Evolutionary conservation across 2,797 vertebrate species (phyloP), one percentile per base, ranked within the genome.

Genomic region (Callimico goeldii): DNA sequence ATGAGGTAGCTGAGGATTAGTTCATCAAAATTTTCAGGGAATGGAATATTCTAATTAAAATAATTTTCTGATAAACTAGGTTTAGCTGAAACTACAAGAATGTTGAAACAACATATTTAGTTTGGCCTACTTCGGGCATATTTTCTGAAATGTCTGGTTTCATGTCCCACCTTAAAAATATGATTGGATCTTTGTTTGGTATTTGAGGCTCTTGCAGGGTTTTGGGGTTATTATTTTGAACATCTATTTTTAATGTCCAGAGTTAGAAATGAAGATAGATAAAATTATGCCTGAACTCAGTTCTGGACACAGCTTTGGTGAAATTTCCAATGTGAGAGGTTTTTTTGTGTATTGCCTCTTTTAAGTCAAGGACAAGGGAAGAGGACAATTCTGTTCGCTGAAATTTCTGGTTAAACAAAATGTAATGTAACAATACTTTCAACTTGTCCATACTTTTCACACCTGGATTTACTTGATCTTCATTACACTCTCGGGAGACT

Each of bases 21-120:
- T 91, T 90, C 77, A 95, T 95, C 48, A 88, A 95, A 96, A 87
- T 97, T 97, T 14, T 89, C 46, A 67, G 48, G 57, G 12, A 96
- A 70, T 87, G 33, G 70, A 90, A 55, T 96, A 11, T 70, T 96
- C 83, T 50, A 92, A 94, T 89, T 75, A 97, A 87, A 17, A 96
- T 55, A 96, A 72, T 93, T 61, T 93, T 80, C 87, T 97, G 86
- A 96, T 79, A 93, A 95, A 92, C 81, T 64, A 33, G 48, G 33
- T 93, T 94, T 64, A 96, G 55, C 58, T 95, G 39, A 81, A 90
- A 94, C 58, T 58, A 39, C 73, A 96, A 88, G 46, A 88, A 75
- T 88, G 43, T 77, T 89, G 61, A 94, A 97, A 76, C 12, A 94
- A 80, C n/a, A 46, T 36, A 83, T 88, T 91, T 91, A 79, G 48